These are phyloP conservation scores for Coendou prehensilis DNA, from an alignment of 2,797 vertebrate genomes.

Conservation along the genomic window DNA sequence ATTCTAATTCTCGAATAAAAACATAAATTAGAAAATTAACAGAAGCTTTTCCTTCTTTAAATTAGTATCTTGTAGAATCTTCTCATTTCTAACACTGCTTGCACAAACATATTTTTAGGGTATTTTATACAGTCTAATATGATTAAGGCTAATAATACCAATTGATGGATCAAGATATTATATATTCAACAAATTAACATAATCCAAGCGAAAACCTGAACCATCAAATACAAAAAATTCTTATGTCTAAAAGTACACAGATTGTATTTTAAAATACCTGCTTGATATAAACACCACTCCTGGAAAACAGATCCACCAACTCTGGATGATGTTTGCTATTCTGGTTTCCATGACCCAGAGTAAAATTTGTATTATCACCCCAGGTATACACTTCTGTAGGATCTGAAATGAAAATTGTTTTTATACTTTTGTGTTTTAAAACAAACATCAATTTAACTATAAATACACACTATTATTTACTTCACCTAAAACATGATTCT, in stretches of 20 bases:
- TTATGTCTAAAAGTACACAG: neutral
- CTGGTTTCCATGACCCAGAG: slow-evolving; percentile 97
- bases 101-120: slow-evolving; percentile 32
- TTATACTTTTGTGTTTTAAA: slow-evolving; percentile 58
- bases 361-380: slow-evolving; percentile 99
- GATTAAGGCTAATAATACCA: slow-evolving; percentile 1
- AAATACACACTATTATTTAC: slow-evolving; percentile 15
- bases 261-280: slow-evolving; percentile 91
- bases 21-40: slow-evolving; percentile 51
- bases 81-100: slow-evolving; percentile 18
- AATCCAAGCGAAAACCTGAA: slow-evolving; percentile 52
- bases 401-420: slow-evolving; percentile 90
- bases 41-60: slow-evolving; percentile 6
- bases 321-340: slow-evolving; percentile 97
- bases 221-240: slow-evolving; percentile 24
- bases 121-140: slow-evolving; percentile 6
- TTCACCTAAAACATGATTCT: slow-evolving; percentile 50
- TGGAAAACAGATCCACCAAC: slow-evolving; percentile 95
- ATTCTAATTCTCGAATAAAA: slow-evolving; percentile 50
- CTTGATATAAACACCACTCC: slow-evolving; percentile 95
- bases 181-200: slow-evolving; percentile 62
- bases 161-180: neutral
- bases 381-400: slow-evolving; percentile 98
- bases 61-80: neutral
- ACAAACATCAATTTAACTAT: slow-evolving; percentile 48